phyloP scores from a whole-genome alignment of 1,140 invertebrate genomes.

The Drosophila ficusphila region DNA sequence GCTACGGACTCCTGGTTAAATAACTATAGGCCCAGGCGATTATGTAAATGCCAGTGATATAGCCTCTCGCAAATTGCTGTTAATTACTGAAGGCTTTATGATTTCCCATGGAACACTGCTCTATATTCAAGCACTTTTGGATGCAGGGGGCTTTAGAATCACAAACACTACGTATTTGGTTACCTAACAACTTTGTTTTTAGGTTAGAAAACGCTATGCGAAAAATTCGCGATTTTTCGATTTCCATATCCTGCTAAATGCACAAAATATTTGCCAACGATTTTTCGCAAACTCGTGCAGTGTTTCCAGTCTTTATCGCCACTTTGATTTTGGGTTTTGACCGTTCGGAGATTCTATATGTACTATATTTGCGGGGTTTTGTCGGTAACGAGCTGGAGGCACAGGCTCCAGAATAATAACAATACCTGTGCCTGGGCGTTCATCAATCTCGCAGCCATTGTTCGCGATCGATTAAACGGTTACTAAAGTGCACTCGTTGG shows the following conservation, averaged over 20 bases:
- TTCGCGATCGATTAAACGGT: conserved; percentile 53
- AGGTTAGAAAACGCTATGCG: conserved; percentile 69
- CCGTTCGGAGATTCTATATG: not conserved
- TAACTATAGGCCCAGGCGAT: conserved; percentile 20
- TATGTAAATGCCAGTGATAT: conserved; percentile 43
- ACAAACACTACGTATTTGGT: conserved; percentile 46
- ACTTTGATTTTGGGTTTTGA: conserved; percentile 18
- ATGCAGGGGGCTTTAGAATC: conserved; percentile 17
- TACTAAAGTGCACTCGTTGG: conserved; percentile 30
- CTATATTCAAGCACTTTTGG: not conserved
- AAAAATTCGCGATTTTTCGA: conserved; percentile 41
- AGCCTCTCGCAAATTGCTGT: conserved; percentile 1
- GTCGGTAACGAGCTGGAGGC: not conserved
- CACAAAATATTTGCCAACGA: conserved; percentile 26
- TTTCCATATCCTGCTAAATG: conserved; percentile 8
- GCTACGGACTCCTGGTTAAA: conserved; percentile 49
- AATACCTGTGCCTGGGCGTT: conserved; percentile 75
- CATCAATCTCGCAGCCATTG: conserved; percentile 74
- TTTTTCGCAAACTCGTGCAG: conserved; percentile 25
- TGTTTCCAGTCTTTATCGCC: conserved; percentile 46
- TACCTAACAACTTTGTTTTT: conserved; percentile 78
- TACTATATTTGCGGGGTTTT: conserved; percentile 9
- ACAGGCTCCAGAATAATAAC: conserved; percentile 36
- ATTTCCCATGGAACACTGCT: not conserved
- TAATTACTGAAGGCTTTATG: conserved; percentile 24